Evolutionary conservation across 2,797 vertebrate species (phyloP).

Genomic region (Synanceia verrucosa): DNA sequence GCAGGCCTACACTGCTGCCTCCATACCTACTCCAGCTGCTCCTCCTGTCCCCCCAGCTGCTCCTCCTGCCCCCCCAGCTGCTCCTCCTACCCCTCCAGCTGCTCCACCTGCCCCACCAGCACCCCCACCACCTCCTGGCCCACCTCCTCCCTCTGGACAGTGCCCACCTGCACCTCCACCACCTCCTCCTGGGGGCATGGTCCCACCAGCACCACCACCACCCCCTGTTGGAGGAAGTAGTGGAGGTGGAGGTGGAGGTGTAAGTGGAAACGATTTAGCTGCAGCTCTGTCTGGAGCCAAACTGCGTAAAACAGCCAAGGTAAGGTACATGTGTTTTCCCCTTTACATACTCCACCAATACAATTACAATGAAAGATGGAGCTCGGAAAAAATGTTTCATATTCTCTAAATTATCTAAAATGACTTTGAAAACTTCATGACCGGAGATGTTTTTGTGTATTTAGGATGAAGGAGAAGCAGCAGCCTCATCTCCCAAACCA

Average conservation of each 20-base stretch:
- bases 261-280: constrained; percentile 73
- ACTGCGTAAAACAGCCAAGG: constrained; percentile 86
- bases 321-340: constrained; percentile 43
- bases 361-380: background rate
- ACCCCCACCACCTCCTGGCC: constrained; percentile 45
- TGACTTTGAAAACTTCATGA: background rate
- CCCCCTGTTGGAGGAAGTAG: constrained; percentile 64
- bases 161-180: constrained; percentile 71
- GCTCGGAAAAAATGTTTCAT: background rate
- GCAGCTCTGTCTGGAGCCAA: constrained; percentile 87
- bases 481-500: constrained; percentile 62
- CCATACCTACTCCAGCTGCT: constrained; percentile 10
- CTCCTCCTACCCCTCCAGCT: constrained; percentile 33
- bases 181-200: constrained; percentile 66
- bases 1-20: constrained; percentile 29
- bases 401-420: background rate
- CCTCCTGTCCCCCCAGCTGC: constrained; percentile 31
- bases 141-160: constrained; percentile 53
- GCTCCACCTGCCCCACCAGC: constrained; percentile 37
- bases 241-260: constrained; percentile 45
- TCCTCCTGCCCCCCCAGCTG: constrained; percentile 30
- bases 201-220: constrained; percentile 68
- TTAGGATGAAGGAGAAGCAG: constrained; percentile 75
- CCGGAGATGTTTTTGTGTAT: background rate
- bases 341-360: background rate